Evolutionary conservation across 2,113 vertebrate species (phyloP), one percentile per base, ranked within the genome.

Genomic region (Agapornis roseicollis): DNA sequence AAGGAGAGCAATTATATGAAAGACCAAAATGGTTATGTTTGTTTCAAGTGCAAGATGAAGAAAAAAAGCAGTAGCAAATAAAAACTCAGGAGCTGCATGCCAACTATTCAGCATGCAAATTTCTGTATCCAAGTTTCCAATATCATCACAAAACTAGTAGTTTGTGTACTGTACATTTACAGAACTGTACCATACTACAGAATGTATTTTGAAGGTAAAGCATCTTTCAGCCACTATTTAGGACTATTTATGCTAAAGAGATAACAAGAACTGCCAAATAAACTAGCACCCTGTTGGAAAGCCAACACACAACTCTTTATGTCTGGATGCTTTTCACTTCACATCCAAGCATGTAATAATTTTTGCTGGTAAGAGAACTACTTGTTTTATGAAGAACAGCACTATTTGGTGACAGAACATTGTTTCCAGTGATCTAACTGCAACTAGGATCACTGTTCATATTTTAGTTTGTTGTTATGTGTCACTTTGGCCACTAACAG

Each of bases 61-160:
- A 89, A 88, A 80, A 89, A 88, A 92, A 80, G 60, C 68, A 88
- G 73, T 28, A 60, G 78, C 28, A 80, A 95, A 89, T 91, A 85
- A 87, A 92, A 92, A 56, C 1, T 5, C 49, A 68, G n/a, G 80
- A 90, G 65, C 60, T 79, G 47, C 56, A 19, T 37, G 88, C 69
- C 90, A 86, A 24, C 47, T 69, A 58, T 61, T 88, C 88, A 69
- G 72, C 29, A 90, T 33, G 82, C 61, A 79, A 47, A 81, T 88
- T 88, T 37, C 85, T 88, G 65, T 49, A 84, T 49, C 63, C 44
- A 53, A 56, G 69, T n/a, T 58, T 80, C 83, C 88, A 90, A 41
- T 31, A 69, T 5, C 65, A 88, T n/a, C 72, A 68, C 61, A 49
- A 86, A 89, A 68, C 33, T 41, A 47, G 49, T 22, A 4, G 44